Conservation (phyloP, 2,797 vertebrate species). For the Esox masquinongy region DNA sequence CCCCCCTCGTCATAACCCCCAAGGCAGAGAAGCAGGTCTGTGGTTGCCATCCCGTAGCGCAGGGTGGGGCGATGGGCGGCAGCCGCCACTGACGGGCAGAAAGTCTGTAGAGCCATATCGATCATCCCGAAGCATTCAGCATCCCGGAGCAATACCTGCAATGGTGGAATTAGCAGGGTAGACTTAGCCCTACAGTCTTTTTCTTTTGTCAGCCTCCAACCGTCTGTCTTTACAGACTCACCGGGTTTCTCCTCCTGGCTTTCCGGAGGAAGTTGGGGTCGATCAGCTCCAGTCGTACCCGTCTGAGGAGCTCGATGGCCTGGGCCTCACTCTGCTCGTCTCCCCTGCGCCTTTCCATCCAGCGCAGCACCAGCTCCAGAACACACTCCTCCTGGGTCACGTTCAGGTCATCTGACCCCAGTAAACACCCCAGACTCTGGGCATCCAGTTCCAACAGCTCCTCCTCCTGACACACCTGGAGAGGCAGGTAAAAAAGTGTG, state of each 20-base stretch:
- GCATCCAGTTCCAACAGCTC: constrained; percentile 84
- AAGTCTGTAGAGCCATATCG: constrained; percentile 77
- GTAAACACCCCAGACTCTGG: constrained; percentile 78
- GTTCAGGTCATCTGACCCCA: constrained; percentile 87
- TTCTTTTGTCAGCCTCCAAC: background rate
- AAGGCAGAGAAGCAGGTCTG: constrained; percentile 84
- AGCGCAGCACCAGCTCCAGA: constrained; percentile 83
- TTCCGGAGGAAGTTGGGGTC: constrained; percentile 83
- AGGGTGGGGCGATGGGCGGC: constrained; percentile 73
- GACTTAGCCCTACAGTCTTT: background rate
- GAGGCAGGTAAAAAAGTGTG: background rate
- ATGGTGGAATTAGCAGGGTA: background rate
- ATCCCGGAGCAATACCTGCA: constrained; percentile 65
- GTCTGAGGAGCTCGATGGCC: constrained; percentile 78
- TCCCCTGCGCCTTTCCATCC: constrained; percentile 77
- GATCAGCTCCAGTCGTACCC: constrained; percentile 82
- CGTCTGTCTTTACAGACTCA: constrained; percentile 32
- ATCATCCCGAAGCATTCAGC: constrained; percentile 80
- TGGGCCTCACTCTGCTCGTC: constrained; percentile 60
- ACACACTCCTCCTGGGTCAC: constrained; percentile 86
- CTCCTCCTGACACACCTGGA: constrained; percentile 82
- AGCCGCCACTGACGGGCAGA: constrained; percentile 64
- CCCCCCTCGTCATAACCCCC: constrained; percentile 78
- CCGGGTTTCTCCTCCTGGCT: constrained; percentile 82
- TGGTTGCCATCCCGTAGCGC: constrained; percentile 89